Percentiles rank a stretch among this genome's conserved stretches.
Conservation (phyloP, 2,113 vertebrate species). For the Spea bombifrons region DNA sequence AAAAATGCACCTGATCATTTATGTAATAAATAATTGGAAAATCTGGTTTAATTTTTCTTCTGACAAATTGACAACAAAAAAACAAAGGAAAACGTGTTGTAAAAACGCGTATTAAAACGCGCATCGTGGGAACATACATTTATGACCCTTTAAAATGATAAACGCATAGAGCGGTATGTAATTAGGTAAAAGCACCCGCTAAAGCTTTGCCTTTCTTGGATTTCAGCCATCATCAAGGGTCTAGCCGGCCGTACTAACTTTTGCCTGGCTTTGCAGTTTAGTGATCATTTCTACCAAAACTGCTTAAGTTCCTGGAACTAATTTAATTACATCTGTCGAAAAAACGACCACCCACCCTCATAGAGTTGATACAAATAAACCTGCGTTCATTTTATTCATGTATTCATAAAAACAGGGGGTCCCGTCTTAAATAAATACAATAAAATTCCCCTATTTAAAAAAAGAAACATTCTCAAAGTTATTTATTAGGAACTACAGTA, state of each 20-base stretch:
- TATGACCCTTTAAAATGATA: constrained; percentile 3
- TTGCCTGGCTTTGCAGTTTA: neutral
- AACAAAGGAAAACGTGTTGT: neutral
- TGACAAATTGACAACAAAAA: neutral
- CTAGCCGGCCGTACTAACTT: neutral
- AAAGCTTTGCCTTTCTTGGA: constrained; percentile 2
- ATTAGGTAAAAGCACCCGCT: neutral
- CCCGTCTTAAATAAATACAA: neutral
- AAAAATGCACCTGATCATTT: too few relatives aligned
- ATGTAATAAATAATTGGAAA: too few relatives aligned
- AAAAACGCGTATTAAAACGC: neutral
- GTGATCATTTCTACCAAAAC: constrained; percentile 1
- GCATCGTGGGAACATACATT: neutral
- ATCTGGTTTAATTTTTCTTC: too few relatives aligned
- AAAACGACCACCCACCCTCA: constrained; percentile 56
- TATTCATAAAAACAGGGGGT: too few relatives aligned
- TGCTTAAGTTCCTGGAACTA: constrained; percentile 54
- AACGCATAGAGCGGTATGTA: neutral
- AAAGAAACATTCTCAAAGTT: neutral
- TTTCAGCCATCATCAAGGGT: neutral
- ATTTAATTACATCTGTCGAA: constrained; percentile 54
- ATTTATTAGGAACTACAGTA: too few relatives aligned
- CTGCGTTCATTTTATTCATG: constrained; percentile 50
- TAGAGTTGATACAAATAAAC: constrained; percentile 58
- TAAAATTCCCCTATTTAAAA: neutral